phyloP scores from a whole-genome alignment of 1,140 invertebrate species.

The Bombus difficillimus region DNA sequence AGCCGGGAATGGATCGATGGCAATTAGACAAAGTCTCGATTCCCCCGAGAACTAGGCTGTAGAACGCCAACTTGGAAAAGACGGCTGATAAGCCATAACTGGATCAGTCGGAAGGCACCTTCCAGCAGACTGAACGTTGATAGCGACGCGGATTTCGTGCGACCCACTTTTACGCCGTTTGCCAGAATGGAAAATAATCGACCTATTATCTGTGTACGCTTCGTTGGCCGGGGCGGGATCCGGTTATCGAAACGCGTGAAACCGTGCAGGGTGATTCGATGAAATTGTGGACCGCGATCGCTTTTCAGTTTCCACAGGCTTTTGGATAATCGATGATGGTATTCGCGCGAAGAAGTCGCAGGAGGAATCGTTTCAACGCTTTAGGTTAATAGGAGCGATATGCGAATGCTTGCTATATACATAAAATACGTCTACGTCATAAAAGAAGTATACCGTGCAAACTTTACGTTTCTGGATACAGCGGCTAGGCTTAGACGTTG shows the following conservation, averaged over 20 bases:
- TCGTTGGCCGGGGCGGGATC: background rate
- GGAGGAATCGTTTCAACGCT: too few species aligned
- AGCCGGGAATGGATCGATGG: background rate
- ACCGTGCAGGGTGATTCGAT: background rate
- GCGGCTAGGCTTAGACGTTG: too few species aligned
- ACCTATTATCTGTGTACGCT: constrained; percentile 6
- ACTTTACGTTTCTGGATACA: too few species aligned
- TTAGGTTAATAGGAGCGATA: background rate
- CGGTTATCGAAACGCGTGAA: background rate
- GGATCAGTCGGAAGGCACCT: background rate
- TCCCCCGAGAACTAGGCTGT: background rate
- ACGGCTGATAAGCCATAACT: background rate
- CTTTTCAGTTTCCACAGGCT: background rate
- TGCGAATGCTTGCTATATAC: too few species aligned
- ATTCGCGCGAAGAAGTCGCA: background rate
- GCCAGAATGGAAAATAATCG: constrained; percentile 12
- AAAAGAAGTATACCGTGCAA: too few species aligned
- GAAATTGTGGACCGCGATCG: background rate
- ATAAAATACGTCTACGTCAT: too few species aligned
- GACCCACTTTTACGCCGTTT: background rate
- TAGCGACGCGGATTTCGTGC: background rate
- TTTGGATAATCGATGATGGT: background rate
- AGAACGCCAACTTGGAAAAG: background rate
- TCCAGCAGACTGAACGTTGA: background rate
- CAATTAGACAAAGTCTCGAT: background rate